Base-by-base conservation (phyloP, 1,140 invertebrate species). In the Drosophila bipectinata region DNA sequence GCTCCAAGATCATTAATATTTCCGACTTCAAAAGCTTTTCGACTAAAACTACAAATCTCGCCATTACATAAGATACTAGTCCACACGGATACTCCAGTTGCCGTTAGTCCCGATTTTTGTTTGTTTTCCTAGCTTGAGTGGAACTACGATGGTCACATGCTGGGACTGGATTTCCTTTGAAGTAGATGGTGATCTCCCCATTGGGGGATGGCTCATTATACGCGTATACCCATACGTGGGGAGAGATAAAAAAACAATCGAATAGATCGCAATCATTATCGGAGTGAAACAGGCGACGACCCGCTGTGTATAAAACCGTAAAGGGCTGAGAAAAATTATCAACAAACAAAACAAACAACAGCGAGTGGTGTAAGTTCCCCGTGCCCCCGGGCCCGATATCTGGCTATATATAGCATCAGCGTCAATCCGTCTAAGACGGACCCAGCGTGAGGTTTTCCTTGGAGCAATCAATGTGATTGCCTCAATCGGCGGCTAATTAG, bases 401-500 rank as follows among this genome's bases (percentile, higher is more conserved):
- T 21, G 32, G 59, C 72, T 84, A 81, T 69, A 84, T 85, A 74
- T 85, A 84, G 80, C 64, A 63, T 30, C 73, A 84, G 78, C 82
- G 78, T 82, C 82, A 76, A 73, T 69, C 55, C 51, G 83, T 87
- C 82, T 85, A 87, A 76, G 49, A 28, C 44, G 68, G 60, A 55
- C 81, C 26, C 81, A 85, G 81, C 81, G 60, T 69, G 81, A 68
- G 52, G 51, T 44, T 71, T 58, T 59, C 58, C 21, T 63, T 37
- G 32, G 47, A 67, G 66, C 82, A 75, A 90, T 90, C 79, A 87
- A 88, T 71, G 80, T 90, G 87, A 90, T 90, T 77, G 83, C 82
- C 69, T 90, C 87, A 90, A 90, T 90, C 87, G 77, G 53, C 82
- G 76, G 79, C 61, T 80, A 90, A 90, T 90, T 90, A 87, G 63